Evolutionary conservation across 2,797 vertebrate genomes (phyloP), one percentile per base, ranked within the genome.

Genomic region (Ctenopoma kingsleyae): DNA sequence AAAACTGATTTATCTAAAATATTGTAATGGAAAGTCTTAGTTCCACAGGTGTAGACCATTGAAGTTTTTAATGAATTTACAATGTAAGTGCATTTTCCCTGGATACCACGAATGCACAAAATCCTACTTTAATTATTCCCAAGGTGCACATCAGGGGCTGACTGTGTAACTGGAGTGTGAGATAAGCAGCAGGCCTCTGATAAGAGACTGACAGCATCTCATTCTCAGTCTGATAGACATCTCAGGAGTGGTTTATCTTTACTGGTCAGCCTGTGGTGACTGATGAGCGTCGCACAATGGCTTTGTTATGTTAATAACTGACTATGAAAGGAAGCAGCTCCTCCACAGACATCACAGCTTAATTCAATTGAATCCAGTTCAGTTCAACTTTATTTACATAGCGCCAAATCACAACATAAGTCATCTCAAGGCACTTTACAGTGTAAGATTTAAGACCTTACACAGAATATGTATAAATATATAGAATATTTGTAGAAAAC

Each of bases 291-390:
- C 49, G 70, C 43, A 77, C 7, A 59, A 86, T 73, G 82, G 74
- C 90, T 94, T 94, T 95, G 89, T 94, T 82, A 93, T 94, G 93
- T 71, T 92, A 94, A 94, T 93, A 23, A 1, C 1, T 4, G n/a
- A 8, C 67, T 92, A 94, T 94, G 92, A 92, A 93, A 89, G 67
- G 82, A 63, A 68, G 81, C 60, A 49, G 81, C 63, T 85, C 85
- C 82, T 78, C 66, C 87, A 75, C 76, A 67, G 57, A 80, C 66
- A 35, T 72, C 86, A 91, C 68, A 88, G 61, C 76, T 65, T 4
- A n/a, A n/a, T n/a, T n/a, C n/a, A n/a, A n/a, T n/a, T n/a, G n/a
- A n/a, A n/a, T n/a, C n/a, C n/a, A n/a, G n/a, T n/a, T n/a, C n/a
- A n/a, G n/a, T n/a, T n/a, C n/a, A n/a, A n/a, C n/a, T n/a, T n/a